These are phyloP conservation scores for Ceraclea dissimilis DNA, from an alignment of 2,888 invertebrate species.

Conservation along the genomic window DNA sequence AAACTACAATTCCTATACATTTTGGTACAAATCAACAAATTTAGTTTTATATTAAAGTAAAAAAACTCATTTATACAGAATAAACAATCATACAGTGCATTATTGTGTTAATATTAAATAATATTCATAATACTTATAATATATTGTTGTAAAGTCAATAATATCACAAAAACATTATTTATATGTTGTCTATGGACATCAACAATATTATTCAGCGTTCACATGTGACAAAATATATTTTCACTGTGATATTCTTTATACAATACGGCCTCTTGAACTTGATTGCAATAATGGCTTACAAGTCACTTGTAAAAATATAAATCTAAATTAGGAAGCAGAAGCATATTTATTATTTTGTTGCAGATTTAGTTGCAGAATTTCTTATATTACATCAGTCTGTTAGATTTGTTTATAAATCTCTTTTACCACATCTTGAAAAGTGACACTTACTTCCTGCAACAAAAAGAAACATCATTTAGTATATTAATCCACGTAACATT, in stretches of 20 bases:
- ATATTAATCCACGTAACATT: slow-evolving; percentile 1
- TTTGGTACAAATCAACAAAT: slow-evolving; percentile 6
- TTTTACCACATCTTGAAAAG: slow-evolving; percentile 23
- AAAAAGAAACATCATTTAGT: slow-evolving; percentile 27
- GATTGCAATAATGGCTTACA: background rate
- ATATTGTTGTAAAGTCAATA: background rate
- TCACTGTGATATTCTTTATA: slow-evolving; percentile 1
- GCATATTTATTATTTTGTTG: slow-evolving; percentile 14
- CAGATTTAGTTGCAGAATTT: slow-evolving; percentile 14
- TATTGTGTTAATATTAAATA: slow-evolving; percentile 7
- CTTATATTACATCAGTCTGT: slow-evolving; percentile 17
- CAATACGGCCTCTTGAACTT: background rate
- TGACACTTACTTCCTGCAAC: slow-evolving; percentile 52
- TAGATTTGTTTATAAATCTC: slow-evolving; percentile 14
- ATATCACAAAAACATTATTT: background rate
- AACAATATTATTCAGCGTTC: background rate
- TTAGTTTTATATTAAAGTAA: slow-evolving; percentile 11
- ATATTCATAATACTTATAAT: background rate
- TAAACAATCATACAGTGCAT: slow-evolving; percentile 10
- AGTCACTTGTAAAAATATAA: background rate
- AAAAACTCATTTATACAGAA: slow-evolving; percentile 11
- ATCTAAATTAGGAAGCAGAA: slow-evolving; percentile 10
- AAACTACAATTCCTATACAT: slow-evolving; percentile 11
- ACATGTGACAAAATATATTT: background rate
- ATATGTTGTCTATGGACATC: background rate